Base-by-base conservation (phyloP, 2,113 vertebrate genomes). In the Xiphophorus couchianus region DNA sequence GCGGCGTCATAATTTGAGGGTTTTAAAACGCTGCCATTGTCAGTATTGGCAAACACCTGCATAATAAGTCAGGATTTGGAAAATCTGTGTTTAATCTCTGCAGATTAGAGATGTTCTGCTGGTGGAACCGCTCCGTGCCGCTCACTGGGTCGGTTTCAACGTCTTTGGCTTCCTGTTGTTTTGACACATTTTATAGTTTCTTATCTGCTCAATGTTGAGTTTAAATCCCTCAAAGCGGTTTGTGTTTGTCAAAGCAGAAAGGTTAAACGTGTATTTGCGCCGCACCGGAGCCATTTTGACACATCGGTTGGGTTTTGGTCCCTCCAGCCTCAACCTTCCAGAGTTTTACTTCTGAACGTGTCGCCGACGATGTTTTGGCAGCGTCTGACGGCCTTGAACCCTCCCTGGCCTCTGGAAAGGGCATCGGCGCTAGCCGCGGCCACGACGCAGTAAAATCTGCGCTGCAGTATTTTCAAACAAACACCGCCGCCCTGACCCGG, bases 381-480 rank as follows among this genome's bases (percentile, higher is more conserved):
- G 76, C 76, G 65, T 42, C 73, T 31, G 66, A 14, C 0, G 71
- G 70, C 64, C 78, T 78, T 75, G 77, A 81, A 81, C 74, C 61
- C 69, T 51, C 9, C 0, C 1, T 42, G 39, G 0, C 58, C 66
- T 13, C 9, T 13, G 72, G 68, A 58, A 66, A 66, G 65, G 75
- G 33, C 77, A 44, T 69, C 8, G 1, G 62, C 76, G 66, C 29
- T 7, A 35, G 30, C 7, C 10, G 67, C 62, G n/a, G 80, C 66
- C 60, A 42, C 77, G 71, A 69, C 8, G 74, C 76, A 48, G 82
- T 66, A 71, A 85, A 58, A 91, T 78, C 81, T 15, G 15, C 14
- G 80, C 77, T 70, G 77, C 82, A 67, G 62, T 84, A 86, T 88
- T 91, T 86, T 77, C 83, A 89, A 91, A 90, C 87, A 89, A 92